Percentiles rank a stretch among this genome's conserved stretches.
phyloP scores from a whole-genome alignment of 2,797 vertebrate species.

The Alfaro cultratus region DNA sequence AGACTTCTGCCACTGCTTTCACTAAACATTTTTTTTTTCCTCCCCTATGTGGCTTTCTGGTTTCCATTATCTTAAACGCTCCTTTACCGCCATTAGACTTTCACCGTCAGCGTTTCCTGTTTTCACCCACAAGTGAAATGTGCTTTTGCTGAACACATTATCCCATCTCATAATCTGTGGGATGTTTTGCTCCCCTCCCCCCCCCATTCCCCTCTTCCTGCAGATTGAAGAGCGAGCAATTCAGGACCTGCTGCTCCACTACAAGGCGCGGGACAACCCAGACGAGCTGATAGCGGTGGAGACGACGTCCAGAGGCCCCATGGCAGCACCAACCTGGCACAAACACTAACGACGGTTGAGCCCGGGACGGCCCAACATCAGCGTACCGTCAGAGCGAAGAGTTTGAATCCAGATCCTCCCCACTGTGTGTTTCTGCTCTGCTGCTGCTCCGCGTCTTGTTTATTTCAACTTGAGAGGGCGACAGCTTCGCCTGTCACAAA shows the following conservation, averaged over 20 bases:
- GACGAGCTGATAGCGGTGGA: conserved; percentile 94
- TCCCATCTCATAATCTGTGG: not conserved
- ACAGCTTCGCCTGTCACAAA: conserved; percentile 38
- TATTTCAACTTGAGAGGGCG: conserved; percentile 19
- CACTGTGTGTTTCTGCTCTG: conserved; percentile 35
- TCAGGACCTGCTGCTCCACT: conserved; percentile 92
- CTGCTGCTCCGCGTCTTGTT: conserved; percentile 42
- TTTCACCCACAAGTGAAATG: conserved; percentile 19
- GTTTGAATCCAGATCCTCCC: conserved; percentile 24
- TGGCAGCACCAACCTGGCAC: conserved; percentile 93
- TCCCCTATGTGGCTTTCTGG: conserved; percentile 44
- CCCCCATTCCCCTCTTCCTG: not conserved
- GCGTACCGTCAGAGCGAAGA: conserved; percentile 33
- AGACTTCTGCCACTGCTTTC: conserved; percentile 53
- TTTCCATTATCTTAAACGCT: conserved; percentile 48
- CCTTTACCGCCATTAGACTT: conserved; percentile 38
- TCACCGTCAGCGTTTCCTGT: conserved; percentile 52
- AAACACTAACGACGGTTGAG: conserved; percentile 84
- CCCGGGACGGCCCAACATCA: conserved; percentile 10
- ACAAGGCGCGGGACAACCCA: conserved; percentile 89
- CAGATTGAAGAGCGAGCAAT: conserved; percentile 96
- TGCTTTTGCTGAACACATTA: conserved; percentile 33
- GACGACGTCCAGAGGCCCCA: conserved; percentile 88
- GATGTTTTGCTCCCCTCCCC: conserved; percentile 25
- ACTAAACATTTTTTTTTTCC: conserved; percentile 4